Base-by-base conservation (phyloP, 2,113 vertebrate species). In the Hippolais icterina region DNA sequence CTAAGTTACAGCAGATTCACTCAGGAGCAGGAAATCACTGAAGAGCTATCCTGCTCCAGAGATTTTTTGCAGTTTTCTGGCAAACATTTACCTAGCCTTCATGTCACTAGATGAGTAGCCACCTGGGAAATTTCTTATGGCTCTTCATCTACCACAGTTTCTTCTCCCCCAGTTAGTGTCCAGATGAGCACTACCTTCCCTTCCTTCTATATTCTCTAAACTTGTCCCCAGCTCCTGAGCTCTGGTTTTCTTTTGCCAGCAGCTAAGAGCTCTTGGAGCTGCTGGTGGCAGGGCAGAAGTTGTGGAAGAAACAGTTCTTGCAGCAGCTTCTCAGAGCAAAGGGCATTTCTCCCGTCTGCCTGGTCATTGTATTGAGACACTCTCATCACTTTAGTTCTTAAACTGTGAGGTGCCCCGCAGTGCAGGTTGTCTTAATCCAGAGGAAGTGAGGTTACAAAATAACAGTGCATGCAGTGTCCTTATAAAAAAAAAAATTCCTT, bases 101-200 rank as follows among this genome's bases (percentile, higher is more conserved):
- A 25, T 19, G 18, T 31, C 41, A 39, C 37, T 47, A 25, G 7
- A 57, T 33, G 9, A 82, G 15, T 23, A 71, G 16, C 54, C 24
- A n/a, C 28, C 12, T 46, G 18, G 10, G 11, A 5, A 50, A 35
- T 49, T 84, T 29, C 11, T 82, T 79, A 50, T 0, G 0, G 13
- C 4, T 65, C 25, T 66, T 59, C 15, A 44, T n/a, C 31, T 84
- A 23, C 16, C 71, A 17, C 19, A 47, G 21, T 22, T 84, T 54
- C 49, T 72, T 76, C 17, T 83, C 15, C 6, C 24, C 12, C n/a
- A 61, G 5, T 17, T 33, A 16, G 22, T 33, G 76, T 52, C 27
- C 35, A 54, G 12, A 15, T 6, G 9, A 66, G 39, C 21, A 49
- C 8, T 15, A 29, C 14, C 9, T 92, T 44, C 29, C 9, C 3